These are phyloP conservation scores for Tachysurus fulvidraco DNA, from an alignment of 2,113 vertebrate species.

Conservation along the genomic window DNA sequence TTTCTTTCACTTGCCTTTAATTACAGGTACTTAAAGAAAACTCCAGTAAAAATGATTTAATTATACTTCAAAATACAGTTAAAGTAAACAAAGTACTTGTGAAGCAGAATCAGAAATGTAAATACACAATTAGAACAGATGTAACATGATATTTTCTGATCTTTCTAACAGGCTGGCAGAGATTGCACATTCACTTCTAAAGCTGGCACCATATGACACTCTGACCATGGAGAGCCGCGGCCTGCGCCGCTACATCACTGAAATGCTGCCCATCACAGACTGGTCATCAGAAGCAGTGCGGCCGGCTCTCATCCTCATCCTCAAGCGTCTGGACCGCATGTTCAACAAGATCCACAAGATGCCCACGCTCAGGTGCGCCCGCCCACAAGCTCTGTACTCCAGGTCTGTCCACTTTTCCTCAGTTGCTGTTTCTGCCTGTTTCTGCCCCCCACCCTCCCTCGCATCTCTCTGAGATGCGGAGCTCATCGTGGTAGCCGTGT, in stretches of 20 bases:
- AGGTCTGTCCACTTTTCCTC: conserved; percentile 70
- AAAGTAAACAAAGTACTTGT: not conserved
- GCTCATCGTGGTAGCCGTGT: conserved; percentile 61
- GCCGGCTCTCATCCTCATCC: conserved; percentile 96
- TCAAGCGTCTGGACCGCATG: conserved; percentile 98
- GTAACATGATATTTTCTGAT: not conserved
- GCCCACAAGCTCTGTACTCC: conserved; percentile 74
- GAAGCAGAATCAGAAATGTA: not conserved
- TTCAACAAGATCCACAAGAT: conserved; percentile 99
- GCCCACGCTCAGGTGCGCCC: conserved; percentile 97
- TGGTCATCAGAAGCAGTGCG: conserved; percentile 95
- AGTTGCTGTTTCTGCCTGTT: conserved; percentile 36
- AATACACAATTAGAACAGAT: not conserved
- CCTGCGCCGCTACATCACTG: conserved; percentile 92
- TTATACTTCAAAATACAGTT: not conserved
- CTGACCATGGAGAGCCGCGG: conserved; percentile 98
- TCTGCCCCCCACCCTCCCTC: conserved; percentile 20
- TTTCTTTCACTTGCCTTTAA: not conserved
- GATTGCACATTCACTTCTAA: conserved; percentile 94
- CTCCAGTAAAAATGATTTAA: not conserved
- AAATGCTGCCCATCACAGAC: conserved; percentile 98
- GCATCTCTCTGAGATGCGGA: conserved; percentile 51
- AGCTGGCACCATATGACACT: conserved; percentile 95
- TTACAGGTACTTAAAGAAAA: not conserved
- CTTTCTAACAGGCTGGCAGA: conserved; percentile 83